Evolutionary conservation across 2,797 vertebrate species (phyloP), one percentile per base, ranked within the genome.

Genomic region (Phrynocephalus guinanensis): DNA sequence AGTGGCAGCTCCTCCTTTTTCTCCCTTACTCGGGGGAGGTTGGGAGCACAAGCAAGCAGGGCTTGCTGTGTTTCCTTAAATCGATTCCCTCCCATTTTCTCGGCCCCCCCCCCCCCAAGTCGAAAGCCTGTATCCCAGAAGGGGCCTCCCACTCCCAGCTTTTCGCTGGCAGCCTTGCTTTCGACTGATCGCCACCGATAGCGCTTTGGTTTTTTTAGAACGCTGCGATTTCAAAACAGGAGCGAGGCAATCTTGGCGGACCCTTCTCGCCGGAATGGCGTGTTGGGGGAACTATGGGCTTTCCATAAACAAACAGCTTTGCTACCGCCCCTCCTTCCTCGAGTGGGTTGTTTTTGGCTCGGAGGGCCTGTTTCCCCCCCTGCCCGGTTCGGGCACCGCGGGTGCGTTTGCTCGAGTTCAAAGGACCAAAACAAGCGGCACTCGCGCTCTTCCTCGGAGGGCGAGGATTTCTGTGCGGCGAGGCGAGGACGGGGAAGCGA

Each of bases 41-140:
- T 13, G 60, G 30, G 92, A 89, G 91, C 92, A 94, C 93, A 93
- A 90, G 89, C 90, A 93, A 94, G 71, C 95, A 93, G 93, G 93
- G 95, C 95, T 95, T 93, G 94, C 94, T 73, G 87, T 93, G 95
- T 94, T 87, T 95, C 94, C 95, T 96, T 93, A 94, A 96, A 96
- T 96, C 94, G 93, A 75, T 96, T 95, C 94, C 94, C 95, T 96
- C 90, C 91, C 93, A 95, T 93, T 90, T 28, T 56, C 52, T n/a
- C 13, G 1, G n/a, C n/a, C n/a, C 48, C 60, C 18, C 22, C n/a
- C 73, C 15, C 16, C 1, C 22, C 30, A 94, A 91, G 95, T 92
- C 94, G 94, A 96, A 96, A 96, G 96, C 94, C 93, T 94, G 96
- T 96, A 96, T 96, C 97, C 97, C 97, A 93, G 94, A 96, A 97